Conservation (phyloP, 2,113 vertebrate genomes). For the Orthonyx spaldingii region DNA sequence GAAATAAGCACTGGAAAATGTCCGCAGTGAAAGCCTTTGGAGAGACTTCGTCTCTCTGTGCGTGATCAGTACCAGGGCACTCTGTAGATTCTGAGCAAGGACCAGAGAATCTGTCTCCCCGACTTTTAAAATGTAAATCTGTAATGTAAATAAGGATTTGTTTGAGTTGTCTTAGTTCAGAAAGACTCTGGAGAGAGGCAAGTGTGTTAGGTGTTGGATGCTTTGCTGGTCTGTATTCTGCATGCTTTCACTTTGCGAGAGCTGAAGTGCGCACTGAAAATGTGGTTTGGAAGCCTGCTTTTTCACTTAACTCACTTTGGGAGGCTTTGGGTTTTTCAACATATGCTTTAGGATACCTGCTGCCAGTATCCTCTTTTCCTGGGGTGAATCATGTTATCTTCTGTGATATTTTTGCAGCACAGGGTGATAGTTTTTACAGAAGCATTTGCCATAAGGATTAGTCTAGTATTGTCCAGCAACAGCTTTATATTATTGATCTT, state of each 20-base stretch:
- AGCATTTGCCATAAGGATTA: neutral
- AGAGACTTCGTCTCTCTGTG: rapidly evolving
- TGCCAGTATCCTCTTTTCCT: neutral
- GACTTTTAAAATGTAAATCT: constrained; percentile 22
- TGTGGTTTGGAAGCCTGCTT: neutral
- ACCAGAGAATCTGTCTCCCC: neutral
- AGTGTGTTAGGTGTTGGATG: neutral
- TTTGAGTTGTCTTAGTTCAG: neutral
- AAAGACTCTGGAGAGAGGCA: neutral
- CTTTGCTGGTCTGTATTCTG: neutral
- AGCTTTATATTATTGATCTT: neutral
- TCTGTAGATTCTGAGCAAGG: neutral
- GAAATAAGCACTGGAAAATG: neutral
- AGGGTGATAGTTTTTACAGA: neutral
- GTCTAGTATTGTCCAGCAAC: neutral
- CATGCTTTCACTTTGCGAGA: neutral
- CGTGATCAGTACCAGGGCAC: rapidly evolving
- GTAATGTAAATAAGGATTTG: constrained; percentile 35
- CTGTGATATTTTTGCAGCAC: neutral
- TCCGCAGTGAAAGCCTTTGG: neutral
- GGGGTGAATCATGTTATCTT: neutral
- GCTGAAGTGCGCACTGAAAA: neutral
- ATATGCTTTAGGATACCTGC: neutral
- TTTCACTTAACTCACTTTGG: neutral
- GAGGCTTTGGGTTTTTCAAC: neutral